Evolutionary conservation across 2,113 vertebrate genomes (phyloP).

Genomic region (Embiotoca jacksoni): DNA sequence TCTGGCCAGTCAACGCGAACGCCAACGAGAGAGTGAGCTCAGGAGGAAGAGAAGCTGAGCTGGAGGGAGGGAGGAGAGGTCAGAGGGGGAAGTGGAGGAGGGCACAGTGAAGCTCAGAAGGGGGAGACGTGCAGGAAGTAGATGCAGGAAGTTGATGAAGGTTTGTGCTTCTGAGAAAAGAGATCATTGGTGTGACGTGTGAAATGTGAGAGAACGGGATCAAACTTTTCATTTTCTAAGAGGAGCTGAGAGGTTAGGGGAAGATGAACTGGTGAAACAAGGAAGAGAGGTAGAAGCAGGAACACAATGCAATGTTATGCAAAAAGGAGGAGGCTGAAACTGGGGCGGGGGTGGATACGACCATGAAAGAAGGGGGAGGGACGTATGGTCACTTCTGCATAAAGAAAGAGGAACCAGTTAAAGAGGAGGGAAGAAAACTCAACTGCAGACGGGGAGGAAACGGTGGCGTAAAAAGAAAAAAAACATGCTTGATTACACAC

Average conservation of each 20-base stretch:
- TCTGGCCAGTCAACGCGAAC: slow-evolving; percentile 93
- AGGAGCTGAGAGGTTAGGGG: background rate
- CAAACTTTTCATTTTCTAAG: background rate
- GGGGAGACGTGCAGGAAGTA: slow-evolving; percentile 54
- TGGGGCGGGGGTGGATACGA: slow-evolving; percentile 17
- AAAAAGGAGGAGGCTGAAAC: slow-evolving; percentile 50
- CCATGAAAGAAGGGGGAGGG: slow-evolving; percentile 58
- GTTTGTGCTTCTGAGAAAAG: background rate
- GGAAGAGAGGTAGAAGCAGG: slow-evolving; percentile 46
- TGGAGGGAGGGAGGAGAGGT: slow-evolving; percentile 64
- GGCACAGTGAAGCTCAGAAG: slow-evolving; percentile 45
- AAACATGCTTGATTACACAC: background rate
- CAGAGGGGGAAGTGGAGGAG: slow-evolving; percentile 64
- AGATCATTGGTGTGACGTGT: background rate
- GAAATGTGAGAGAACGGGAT: background rate
- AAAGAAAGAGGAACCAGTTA: slow-evolving; percentile 66
- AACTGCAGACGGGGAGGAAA: slow-evolving; percentile 34
- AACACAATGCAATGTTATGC: slow-evolving; percentile 40
- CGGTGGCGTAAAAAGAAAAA: background rate
- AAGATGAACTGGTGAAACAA: background rate
- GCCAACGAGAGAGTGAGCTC: slow-evolving; percentile 82
- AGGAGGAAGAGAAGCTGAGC: slow-evolving; percentile 67
- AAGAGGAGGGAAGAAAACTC: slow-evolving; percentile 66
- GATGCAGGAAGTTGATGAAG: too few relatives aligned
- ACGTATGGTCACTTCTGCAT: slow-evolving; percentile 27